These are phyloP conservation scores for Erythrocercus mccallii DNA, from an alignment of 2,113 vertebrate species.

Conservation along the genomic window DNA sequence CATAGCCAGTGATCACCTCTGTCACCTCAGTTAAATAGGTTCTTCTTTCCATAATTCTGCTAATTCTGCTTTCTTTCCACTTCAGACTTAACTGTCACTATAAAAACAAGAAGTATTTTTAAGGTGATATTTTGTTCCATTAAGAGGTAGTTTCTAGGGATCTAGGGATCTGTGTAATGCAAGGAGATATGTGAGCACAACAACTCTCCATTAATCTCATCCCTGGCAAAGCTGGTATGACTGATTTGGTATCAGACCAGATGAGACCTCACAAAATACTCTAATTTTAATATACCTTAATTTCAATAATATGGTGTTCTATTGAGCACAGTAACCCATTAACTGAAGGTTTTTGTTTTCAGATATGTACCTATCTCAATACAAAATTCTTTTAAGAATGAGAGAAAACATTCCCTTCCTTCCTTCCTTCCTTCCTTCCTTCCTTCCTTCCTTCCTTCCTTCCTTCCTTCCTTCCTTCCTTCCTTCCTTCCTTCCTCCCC, in stretches of 20 bases:
- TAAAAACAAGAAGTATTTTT: neutral
- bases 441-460: neutral
- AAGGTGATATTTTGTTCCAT: neutral
- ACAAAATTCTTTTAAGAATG: neutral
- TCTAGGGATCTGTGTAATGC: neutral
- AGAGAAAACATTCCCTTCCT: neutral
- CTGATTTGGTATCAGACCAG: neutral
- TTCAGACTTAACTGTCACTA: neutral
- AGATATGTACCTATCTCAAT: neutral
- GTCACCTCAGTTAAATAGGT: neutral
- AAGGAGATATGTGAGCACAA: neutral
- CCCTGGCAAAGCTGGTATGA: neutral
- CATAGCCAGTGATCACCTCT: neutral
- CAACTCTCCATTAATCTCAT: neutral
- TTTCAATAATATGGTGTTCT: neutral
- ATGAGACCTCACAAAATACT: neutral
- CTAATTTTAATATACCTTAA: neutral
- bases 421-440: neutral
- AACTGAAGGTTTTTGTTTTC: neutral
- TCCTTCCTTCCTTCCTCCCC: neutral
- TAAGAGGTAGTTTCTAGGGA: neutral
- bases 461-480: too few relatives aligned
- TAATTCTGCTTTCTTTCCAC: neutral
- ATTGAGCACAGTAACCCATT: neutral
- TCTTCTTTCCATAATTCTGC: neutral